Base-by-base conservation (phyloP, 1,140 invertebrate species). In the Penaeus vannamei region DNA sequence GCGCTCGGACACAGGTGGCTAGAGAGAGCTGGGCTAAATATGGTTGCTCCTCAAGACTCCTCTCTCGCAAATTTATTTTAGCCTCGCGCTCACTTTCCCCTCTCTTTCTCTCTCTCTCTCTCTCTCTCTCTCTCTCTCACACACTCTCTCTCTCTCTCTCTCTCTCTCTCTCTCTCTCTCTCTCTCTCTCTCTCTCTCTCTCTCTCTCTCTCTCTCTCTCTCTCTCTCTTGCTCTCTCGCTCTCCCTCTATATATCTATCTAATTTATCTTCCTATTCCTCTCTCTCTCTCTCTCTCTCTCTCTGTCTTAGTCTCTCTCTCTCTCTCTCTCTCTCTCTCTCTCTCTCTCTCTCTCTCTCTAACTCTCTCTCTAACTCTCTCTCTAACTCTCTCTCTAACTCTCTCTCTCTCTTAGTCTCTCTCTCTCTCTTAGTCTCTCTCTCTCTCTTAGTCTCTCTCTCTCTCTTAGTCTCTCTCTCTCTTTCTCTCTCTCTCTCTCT, bases 401-500 rank as follows among this genome's bases (percentile, higher is more conserved):
- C 80, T 82, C 80, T 59, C 42, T 82, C 42, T 59, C 80, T 82
- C 80, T 82, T 42, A n/a, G 42, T 59, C 80, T 59, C 80, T 82
- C 80, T 82, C 80, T 82, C 76, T 79, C 7, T 79, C n/a, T 32
- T 22, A 29, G 5, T 32, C n/a, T 42, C 61, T 2, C n/a, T 83
- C n/a, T 62, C 59, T 61, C 59, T n/a, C 32, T 22, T 19, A 3
- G 2, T 42, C 76, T 79, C 32, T 79, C 32, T 80, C 26, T 80
- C 26, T 19, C 42, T 46, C 42, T 46, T 10, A 3, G 3, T 46
- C 42, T 10, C 42, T 46, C n/a, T n/a, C n/a, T n/a, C n/a, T n/a
- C n/a, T 79, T 79, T 20, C 76, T 79, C 10, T 46, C 53, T 20
- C 26, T 46, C 20, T 46, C 36, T 79, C 36, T 20, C n/a, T 46